Base-by-base conservation (phyloP, 2,797 vertebrate genomes). In the Lemur catta region DNA sequence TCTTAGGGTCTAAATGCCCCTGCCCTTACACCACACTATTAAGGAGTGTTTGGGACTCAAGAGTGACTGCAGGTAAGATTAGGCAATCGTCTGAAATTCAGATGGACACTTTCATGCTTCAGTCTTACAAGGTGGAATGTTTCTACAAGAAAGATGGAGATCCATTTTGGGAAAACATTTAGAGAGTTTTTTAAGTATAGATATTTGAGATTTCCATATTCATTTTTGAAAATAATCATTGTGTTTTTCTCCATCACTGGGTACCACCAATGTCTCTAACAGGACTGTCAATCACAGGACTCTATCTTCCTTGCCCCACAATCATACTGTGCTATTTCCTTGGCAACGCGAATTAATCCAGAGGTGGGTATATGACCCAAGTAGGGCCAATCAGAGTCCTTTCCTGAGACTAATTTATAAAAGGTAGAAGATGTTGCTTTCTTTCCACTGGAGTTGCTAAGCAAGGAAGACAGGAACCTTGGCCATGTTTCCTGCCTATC, bases 101-200 rank as follows among this genome's bases (percentile, higher is more conserved):
- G 22, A 72, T 15, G 38, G 33, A n/a, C 24, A 79, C 74, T 65
- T 97, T 67, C 22, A 67, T 46, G 90, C 59, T 61, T 65, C 6
- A 7, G 22, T 79, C 87, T 94, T 46, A 84, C 38, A 74, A 78
- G 82, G 14, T 55, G 22, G 48, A 30, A 43, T 84, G 43, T 26
- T 71, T 85, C 88, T 91, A 71, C 91, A 82, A 91, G 78, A 69
- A 90, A 50, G 52, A 76, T 15, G n/a, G 46, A 82, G 38, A 93
- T 61, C 57, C 18, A 84, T 43, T 94, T 74, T 52, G 79, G 63
- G 43, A 88, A 97, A 90, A 94, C 24, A 90, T 13, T 43, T 10
- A 88, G 28, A 72, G 55, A 88, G 50, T 41, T 89, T 61, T 46
- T 26, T 13, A 26, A 82, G 33, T 48, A 72, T 67, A n/a, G 38